Evolutionary conservation across 2,888 invertebrate genomes (phyloP).

Genomic region (Nasonovia ribisnigri): DNA sequence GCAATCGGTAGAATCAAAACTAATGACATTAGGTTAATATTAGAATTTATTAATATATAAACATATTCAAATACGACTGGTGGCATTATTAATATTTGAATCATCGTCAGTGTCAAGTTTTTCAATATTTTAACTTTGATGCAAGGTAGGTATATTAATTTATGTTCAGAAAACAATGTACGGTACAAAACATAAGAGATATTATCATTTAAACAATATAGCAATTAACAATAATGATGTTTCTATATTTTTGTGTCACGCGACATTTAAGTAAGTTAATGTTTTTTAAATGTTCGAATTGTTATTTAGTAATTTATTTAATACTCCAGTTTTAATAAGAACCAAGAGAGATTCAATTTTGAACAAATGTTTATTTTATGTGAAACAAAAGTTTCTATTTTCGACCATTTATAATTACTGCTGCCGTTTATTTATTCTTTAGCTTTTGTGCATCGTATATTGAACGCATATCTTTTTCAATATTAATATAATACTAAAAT

Average conservation of each 20-base stretch:
- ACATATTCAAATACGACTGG: not conserved
- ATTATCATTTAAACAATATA: not conserved
- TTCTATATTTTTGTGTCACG: not conserved
- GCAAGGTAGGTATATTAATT: not conserved
- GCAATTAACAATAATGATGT: not conserved
- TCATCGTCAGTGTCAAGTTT: not conserved
- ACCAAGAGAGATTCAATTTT: not conserved
- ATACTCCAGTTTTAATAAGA: not conserved
- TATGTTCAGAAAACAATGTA: not conserved
- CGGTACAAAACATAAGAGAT: not conserved
- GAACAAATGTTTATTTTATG: slow-evolving; percentile 31
- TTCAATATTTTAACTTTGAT: not conserved
- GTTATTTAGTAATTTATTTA: not conserved
- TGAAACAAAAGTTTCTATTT: slow-evolving; percentile 38
- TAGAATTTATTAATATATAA: not conserved
- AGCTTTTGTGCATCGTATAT: slow-evolving; percentile 5
- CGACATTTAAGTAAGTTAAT: not conserved
- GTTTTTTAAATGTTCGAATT: not conserved
- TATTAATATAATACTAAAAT: slow-evolving; percentile 34
- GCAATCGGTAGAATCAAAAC: not conserved
- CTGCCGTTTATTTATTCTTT: slow-evolving; percentile 37
- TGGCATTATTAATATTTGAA: not conserved
- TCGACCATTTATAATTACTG: slow-evolving; percentile 33
- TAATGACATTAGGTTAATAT: not conserved
- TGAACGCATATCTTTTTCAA: slow-evolving; percentile 13